phyloP scores from a whole-genome alignment of 2,797 vertebrate species.

The Bovichtus diacanthus region DNA sequence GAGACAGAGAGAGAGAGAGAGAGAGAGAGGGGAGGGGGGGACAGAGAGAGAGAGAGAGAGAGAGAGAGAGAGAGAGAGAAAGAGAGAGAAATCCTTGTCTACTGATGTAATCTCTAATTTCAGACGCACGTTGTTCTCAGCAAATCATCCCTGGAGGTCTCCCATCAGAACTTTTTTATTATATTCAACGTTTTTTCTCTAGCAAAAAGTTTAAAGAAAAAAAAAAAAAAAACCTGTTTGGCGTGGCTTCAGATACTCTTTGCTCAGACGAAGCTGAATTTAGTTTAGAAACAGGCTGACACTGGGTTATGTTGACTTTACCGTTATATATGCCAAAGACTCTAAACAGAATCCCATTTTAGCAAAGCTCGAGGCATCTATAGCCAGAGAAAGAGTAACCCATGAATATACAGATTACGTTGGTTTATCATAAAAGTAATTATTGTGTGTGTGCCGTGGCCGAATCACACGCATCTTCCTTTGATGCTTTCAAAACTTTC shows the following conservation, averaged over 20 bases:
- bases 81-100: constrained; percentile 65
- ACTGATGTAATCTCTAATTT: constrained; percentile 80
- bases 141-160: constrained; percentile 69
- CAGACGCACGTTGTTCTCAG: constrained; percentile 70
- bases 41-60: no score
- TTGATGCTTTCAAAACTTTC: background rate
- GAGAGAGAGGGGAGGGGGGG: no score
- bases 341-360: constrained; percentile 49
- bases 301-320: constrained; percentile 67
- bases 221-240: constrained; percentile 23
- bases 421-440: constrained; percentile 8
- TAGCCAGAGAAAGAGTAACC: constrained; percentile 31
- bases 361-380: constrained; percentile 26
- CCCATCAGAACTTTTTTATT: constrained; percentile 50
- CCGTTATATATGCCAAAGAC: constrained; percentile 61
- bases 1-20: no score
- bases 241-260: constrained; percentile 45
- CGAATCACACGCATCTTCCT: background rate
- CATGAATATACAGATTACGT: constrained; percentile 17
- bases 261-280: constrained; percentile 49
- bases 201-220: constrained; percentile 47
- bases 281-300: constrained; percentile 56
- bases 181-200: constrained; percentile 37
- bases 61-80: no score
- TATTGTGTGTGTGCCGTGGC: background rate